Conservation (phyloP, 2,797 vertebrate genomes). For the Microcaecilia unicolor region DNA sequence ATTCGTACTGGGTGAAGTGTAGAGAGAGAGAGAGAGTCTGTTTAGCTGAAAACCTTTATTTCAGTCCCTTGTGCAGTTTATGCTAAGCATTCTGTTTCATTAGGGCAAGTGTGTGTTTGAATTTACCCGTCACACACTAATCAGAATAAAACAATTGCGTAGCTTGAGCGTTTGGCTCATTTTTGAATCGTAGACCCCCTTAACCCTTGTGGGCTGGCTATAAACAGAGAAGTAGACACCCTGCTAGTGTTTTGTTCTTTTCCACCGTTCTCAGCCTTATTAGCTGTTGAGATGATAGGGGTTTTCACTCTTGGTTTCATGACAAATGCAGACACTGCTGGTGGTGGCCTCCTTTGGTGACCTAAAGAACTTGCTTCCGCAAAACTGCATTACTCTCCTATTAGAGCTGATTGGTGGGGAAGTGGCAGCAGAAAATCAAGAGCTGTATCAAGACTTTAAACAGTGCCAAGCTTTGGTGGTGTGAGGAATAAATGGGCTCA, state of each 20-base stretch:
- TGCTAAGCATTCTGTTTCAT: no score
- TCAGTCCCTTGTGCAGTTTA: no score
- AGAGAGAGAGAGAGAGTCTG: no score
- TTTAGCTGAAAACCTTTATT: no score
- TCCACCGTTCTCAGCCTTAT: background rate
- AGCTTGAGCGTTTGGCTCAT: no score
- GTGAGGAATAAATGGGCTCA: constrained; percentile 34
- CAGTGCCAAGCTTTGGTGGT: constrained; percentile 17
- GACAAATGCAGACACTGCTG: background rate
- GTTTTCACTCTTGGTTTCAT: background rate
- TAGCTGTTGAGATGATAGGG: background rate
- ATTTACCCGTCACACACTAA: no score
- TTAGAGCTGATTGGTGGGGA: background rate
- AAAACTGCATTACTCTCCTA: background rate
- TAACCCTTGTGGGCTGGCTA: no score
- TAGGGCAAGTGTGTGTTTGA: no score
- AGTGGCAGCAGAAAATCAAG: background rate
- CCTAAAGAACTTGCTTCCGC: background rate
- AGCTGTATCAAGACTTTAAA: background rate
- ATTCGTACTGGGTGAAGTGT: no score
- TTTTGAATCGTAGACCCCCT: no score
- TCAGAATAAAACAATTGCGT: no score
- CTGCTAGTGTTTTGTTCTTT: background rate
- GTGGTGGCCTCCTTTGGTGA: background rate
- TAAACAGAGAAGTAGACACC: constrained; percentile 5